Percentiles rank a stretch among this genome's conserved stretches.
phyloP scores from a whole-genome alignment of 1,140 invertebrate species.

The Triops cancriformis region DNA sequence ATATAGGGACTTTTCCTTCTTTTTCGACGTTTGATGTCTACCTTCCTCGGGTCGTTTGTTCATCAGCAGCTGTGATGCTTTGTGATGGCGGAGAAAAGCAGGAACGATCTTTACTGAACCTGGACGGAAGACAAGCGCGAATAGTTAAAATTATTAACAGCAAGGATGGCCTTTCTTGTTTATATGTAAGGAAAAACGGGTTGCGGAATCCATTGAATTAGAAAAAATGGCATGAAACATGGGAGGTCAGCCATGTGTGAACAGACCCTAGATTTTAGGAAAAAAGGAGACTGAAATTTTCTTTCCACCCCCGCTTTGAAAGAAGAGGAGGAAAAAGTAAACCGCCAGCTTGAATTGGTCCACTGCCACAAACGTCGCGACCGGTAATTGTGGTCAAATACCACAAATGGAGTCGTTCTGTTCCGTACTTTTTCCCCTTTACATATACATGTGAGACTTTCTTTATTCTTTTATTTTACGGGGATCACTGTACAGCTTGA shows the following conservation, averaged over 20 bases:
- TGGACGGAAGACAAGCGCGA: background rate
- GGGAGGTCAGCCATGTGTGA: background rate
- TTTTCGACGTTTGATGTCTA: background rate
- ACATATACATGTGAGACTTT: background rate
- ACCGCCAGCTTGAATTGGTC: background rate
- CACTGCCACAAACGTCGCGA: background rate
- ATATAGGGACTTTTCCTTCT: background rate
- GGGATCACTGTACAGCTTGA: background rate
- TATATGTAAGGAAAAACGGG: background rate
- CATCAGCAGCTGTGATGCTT: conserved; percentile 8
- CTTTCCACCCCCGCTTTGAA: background rate
- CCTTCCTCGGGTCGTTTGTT: background rate
- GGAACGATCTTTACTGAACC: background rate
- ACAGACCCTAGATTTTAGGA: background rate
- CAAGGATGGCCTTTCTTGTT: background rate
- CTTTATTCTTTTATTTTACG: too few species aligned
- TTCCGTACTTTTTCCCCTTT: background rate
- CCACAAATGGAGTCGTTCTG: conserved; percentile 12
- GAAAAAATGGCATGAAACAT: background rate
- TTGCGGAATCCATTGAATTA: background rate
- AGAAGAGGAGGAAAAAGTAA: too few species aligned
- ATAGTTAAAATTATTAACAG: background rate
- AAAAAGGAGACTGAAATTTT: background rate
- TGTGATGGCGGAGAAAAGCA: background rate
- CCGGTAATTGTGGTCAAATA: conserved; percentile 18